Evolutionary conservation across 1,140 invertebrate genomes (phyloP).

Genomic region (Zophobas atratus): DNA sequence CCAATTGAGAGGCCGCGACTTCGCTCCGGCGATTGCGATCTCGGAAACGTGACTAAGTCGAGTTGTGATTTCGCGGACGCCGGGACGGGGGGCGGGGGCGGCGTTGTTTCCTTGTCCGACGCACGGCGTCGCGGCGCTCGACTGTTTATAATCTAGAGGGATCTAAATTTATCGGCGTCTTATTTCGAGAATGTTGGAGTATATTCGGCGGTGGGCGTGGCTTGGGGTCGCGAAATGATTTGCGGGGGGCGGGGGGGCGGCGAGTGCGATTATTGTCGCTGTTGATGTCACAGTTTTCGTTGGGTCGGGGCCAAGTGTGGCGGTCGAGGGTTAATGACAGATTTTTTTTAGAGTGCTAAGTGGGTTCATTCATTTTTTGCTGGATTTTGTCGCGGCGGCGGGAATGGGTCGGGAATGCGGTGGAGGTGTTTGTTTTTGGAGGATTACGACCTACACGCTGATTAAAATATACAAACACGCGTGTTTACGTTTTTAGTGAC

Average conservation of each 20-base stretch:
- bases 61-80: constrained; percentile 2
- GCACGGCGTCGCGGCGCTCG: constrained; percentile 20
- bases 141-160: constrained; percentile 54
- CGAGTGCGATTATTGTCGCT: not conserved
- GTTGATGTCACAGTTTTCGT: too few species aligned
- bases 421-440: too few species aligned
- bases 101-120: not conserved
- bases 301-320: too few species aligned
- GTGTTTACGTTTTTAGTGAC: too few species aligned
- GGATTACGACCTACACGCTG: too few species aligned
- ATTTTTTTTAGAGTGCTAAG: too few species aligned
- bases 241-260: not conserved
- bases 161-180: constrained; percentile 55
- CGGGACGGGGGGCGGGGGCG: not conserved
- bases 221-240: not conserved
- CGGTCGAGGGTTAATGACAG: too few species aligned
- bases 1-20: not conserved
- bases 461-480: too few species aligned
- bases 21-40: constrained; percentile 2
- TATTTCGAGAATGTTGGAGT: constrained; percentile 48
- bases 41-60: constrained; percentile 29
- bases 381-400: too few species aligned
- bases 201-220: constrained; percentile 1
- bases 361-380: too few species aligned
- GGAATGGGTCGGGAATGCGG: too few species aligned